Base-by-base conservation (phyloP, 2,797 vertebrate species). In the Holocentrus rufus region DNA sequence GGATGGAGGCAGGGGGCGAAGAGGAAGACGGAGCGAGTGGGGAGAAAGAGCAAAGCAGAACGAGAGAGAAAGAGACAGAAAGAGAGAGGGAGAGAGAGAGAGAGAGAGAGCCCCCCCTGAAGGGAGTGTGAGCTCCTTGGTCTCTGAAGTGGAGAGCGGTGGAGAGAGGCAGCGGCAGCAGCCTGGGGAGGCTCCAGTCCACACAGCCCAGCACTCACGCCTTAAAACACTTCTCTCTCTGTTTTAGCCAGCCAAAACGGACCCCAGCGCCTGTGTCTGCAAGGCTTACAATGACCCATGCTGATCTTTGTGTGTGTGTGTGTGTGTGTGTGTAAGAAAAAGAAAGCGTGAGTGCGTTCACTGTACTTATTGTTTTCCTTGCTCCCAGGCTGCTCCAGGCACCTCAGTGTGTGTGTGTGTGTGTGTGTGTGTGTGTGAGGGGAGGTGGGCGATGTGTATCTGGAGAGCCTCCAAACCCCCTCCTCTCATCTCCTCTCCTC, bases 391-490 rank as follows among this genome's bases (percentile, higher is more conserved):
- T 85, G 89, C 91, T 92, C 85, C 80, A 82, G 89, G 89, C 89
- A 88, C 90, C 90, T 91, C 85, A 14, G 69, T 88, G 75, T 91
- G 83, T 92, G 87, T 84, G 80, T 54, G 75, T 73, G 69, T 75
- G 77, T 74, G 70, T 74, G 68, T 46, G 65, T 74, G 67, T 65
- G 65, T 49, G 72, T 56, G 69, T 65, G 63, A 77, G 73, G 84
- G 89, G 90, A 92, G 88, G 89, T 89, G 84, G 90, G 87, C 82
- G 76, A 87, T 92, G 89, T 91, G 92, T 89, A 90, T 93, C 93
- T 94, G 93, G 93, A 95, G 89, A 91, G 89, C 83, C 89, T 94
- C 93, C 93, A 95, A 93, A 88, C 83, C 79, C 89, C 85, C 89
- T 82, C 88, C 79, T 85, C 89, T 82, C 88, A 80, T 85, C 89